Conservation (phyloP, 2,888 invertebrate species). For the Acanthacorydalis orientalis region DNA sequence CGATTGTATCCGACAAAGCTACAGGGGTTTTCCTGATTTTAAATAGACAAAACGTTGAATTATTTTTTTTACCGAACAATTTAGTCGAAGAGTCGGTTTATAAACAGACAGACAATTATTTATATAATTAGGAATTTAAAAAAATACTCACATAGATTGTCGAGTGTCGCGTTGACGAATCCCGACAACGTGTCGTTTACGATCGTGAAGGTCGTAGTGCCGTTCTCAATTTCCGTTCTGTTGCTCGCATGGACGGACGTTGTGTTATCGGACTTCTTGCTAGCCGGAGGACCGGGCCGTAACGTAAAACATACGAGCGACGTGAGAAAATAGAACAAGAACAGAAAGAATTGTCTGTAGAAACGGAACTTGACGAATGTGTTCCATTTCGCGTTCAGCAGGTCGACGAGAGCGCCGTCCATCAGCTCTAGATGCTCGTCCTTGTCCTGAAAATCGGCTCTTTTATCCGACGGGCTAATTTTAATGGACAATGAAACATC, state of each 20-base stretch:
- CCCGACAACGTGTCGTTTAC: neutral
- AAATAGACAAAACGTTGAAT: too few relatives aligned
- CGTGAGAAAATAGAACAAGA: conserved; percentile 77
- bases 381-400: conserved; percentile 95
- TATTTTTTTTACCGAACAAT: too few relatives aligned
- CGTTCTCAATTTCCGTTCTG: conserved; percentile 1
- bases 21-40: too few relatives aligned
- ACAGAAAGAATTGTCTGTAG: conserved; percentile 81
- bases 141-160: neutral
- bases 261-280: conserved; percentile 18
- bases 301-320: conserved; percentile 78
- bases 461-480: too few relatives aligned
- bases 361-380: conserved; percentile 91
- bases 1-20: too few relatives aligned
- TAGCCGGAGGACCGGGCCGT: conserved; percentile 60
- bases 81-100: too few relatives aligned
- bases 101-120: neutral
- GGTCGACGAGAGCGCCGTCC: conserved; percentile 85
- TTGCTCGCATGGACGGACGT: conserved; percentile 17
- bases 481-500: too few relatives aligned
- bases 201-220: neutral
- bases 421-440: conserved; percentile 87
- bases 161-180: neutral
- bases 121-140: neutral
- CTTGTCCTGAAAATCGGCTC: conserved; percentile 52